Evolutionary conservation across 2,888 invertebrate genomes (phyloP).

Genomic region (Phyto melanocephala): DNA sequence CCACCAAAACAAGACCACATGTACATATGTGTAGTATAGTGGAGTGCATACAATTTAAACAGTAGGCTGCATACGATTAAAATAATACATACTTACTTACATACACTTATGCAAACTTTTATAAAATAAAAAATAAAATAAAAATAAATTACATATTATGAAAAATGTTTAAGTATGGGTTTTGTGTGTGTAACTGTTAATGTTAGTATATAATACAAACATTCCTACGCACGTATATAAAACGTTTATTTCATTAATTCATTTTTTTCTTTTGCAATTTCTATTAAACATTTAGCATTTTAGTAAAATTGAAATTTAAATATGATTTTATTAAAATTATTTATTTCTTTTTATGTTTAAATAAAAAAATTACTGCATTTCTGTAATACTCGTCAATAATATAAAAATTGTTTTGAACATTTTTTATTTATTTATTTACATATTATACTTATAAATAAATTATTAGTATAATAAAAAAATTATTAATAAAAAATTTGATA

Average conservation of each 20-base stretch:
- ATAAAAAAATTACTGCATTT: too few relatives aligned
- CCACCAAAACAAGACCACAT: slow-evolving; percentile 35
- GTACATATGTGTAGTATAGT: not conserved
- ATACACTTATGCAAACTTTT: not conserved
- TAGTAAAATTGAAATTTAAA: slow-evolving; percentile 45
- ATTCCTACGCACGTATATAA: not conserved
- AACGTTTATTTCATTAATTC: slow-evolving; percentile 47
- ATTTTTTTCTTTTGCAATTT: not conserved
- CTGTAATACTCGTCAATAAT: too few relatives aligned
- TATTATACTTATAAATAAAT: too few relatives aligned
- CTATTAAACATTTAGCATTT: slow-evolving; percentile 21
- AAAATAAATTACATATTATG: too few relatives aligned
- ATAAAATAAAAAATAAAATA: not conserved
- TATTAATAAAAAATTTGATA: slow-evolving; percentile 1
- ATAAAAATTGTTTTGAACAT: too few relatives aligned
- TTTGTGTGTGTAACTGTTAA: not conserved
- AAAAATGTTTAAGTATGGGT: not conserved
- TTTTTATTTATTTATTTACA: too few relatives aligned
- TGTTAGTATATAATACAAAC: not conserved
- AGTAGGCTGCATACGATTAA: slow-evolving; percentile 28
- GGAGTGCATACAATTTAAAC: not conserved
- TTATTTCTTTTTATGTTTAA: not conserved
- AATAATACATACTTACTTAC: not conserved
- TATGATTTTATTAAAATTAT: slow-evolving; percentile 53
- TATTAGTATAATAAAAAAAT: not conserved